Conservation (phyloP, 2,888 invertebrate species). For the Pristionchus mayeri region DNA sequence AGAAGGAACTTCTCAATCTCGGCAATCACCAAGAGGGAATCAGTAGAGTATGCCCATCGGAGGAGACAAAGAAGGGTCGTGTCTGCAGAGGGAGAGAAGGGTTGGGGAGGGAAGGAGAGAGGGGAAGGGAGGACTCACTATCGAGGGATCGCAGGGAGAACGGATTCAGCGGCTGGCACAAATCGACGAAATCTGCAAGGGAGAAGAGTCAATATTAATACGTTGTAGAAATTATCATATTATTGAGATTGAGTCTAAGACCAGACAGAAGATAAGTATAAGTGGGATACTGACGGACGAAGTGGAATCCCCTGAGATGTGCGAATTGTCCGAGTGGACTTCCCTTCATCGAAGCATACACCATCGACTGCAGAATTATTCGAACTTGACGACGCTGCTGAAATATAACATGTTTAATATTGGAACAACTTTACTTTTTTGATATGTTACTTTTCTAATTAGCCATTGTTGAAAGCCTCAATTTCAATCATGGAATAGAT, state of each 20-base stretch:
- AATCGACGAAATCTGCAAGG: conserved; percentile 1
- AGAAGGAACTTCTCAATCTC: conserved; percentile 25
- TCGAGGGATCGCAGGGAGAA: neutral
- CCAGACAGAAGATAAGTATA: neutral
- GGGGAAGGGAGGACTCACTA: neutral
- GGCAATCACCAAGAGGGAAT: conserved; percentile 13
- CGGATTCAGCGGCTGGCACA: conserved; percentile 16
- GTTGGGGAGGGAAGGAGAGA: neutral
- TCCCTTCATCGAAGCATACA: conserved; percentile 28
- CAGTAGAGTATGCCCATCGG: conserved; percentile 25
- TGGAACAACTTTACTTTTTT: no score
- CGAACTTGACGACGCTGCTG: conserved; percentile 38
- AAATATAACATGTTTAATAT: neutral
- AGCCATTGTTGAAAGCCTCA: no score
- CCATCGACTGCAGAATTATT: conserved; percentile 30
- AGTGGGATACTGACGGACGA: neutral
- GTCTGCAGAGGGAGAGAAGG: neutral
- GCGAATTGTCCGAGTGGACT: conserved; percentile 2
- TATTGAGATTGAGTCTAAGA: neutral
- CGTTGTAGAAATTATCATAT: neutral
- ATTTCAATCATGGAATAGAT: neutral
- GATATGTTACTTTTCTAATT: no score
- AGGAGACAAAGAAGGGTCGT: conserved; percentile 21
- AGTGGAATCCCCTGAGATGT: conserved; percentile 7
- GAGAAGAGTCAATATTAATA: neutral